phyloP scores from a whole-genome alignment of 1,140 invertebrate genomes.

The Drosophila busckii region DNA sequence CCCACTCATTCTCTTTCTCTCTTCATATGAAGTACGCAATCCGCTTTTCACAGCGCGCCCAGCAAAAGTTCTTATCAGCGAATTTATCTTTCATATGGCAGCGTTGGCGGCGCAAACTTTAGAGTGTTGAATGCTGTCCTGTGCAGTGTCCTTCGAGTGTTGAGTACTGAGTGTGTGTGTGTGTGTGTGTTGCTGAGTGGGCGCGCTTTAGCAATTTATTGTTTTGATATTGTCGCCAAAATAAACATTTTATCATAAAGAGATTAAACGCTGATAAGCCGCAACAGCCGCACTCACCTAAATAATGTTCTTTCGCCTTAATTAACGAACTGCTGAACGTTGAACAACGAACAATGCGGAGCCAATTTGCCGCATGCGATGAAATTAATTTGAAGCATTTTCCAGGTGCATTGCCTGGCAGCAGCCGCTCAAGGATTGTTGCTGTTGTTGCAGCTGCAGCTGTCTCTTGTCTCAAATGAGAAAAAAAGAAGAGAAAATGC shows the following conservation, averaged over 20 bases:
- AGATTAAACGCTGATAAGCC: constrained; percentile 74
- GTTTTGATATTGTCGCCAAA: constrained; percentile 65
- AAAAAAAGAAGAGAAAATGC: no score
- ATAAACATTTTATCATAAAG: constrained; percentile 77
- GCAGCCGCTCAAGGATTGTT: constrained; percentile 15
- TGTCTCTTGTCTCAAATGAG: no score
- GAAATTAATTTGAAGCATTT: constrained; percentile 74
- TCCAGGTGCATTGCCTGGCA: constrained; percentile 20
- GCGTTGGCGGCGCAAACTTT: constrained; percentile 61
- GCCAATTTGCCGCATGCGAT: constrained; percentile 62
- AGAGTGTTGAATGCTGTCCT: constrained; percentile 16
- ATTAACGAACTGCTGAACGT: constrained; percentile 53
- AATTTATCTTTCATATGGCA: constrained; percentile 75
- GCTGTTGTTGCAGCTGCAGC: constrained; percentile 24
- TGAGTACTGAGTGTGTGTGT: not conserved
- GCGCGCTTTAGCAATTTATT: constrained; percentile 65
- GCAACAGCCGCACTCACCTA: not conserved
- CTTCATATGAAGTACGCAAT: no score
- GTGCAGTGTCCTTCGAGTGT: not conserved
- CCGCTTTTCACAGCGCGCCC: constrained; percentile 56
- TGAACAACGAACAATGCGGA: constrained; percentile 36
- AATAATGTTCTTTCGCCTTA: constrained; percentile 31
- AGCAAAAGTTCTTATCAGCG: constrained; percentile 69
- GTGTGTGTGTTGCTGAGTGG: constrained; percentile 39
- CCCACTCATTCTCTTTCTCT: no score